Conservation (phyloP, 2,888 invertebrate genomes). For the Cryptus armator region DNA sequence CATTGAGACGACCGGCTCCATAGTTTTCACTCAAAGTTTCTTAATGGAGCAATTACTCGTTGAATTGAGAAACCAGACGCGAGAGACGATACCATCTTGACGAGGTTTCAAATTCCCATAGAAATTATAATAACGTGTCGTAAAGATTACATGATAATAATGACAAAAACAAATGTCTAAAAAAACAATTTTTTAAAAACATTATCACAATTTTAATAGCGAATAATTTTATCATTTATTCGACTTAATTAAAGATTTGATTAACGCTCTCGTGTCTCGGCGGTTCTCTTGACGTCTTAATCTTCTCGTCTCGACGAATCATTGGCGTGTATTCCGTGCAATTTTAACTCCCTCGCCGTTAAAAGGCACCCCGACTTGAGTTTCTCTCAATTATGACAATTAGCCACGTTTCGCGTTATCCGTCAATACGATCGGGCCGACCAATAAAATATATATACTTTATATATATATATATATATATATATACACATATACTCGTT, state of each 20-base stretch:
- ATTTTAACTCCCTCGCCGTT: not conserved
- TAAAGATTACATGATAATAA: too few relatives aligned
- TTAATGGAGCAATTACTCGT: not conserved
- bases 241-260: conserved; percentile 49
- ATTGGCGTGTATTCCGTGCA: not conserved
- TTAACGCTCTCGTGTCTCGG: conserved; percentile 12
- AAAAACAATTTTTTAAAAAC: not conserved
- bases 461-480: not conserved
- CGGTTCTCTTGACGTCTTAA: not conserved
- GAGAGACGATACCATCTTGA: conserved; percentile 5
- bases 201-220: not conserved
- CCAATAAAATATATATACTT: not conserved
- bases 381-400: conserved; percentile 67
- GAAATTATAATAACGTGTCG: not conserved
- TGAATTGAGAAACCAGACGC: not conserved
- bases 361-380: conserved; percentile 44
- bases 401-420: conserved; percentile 64
- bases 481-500: not conserved
- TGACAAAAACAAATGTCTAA: not conserved
- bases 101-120: not conserved
- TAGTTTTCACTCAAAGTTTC: not conserved
- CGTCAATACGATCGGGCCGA: conserved; percentile 51
- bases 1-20: not conserved
- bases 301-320: not conserved
- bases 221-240: conserved; percentile 9